These are phyloP conservation scores for Silurus lanzhouensis DNA, from an alignment of 2,797 vertebrate genomes.

Conservation along the genomic window DNA sequence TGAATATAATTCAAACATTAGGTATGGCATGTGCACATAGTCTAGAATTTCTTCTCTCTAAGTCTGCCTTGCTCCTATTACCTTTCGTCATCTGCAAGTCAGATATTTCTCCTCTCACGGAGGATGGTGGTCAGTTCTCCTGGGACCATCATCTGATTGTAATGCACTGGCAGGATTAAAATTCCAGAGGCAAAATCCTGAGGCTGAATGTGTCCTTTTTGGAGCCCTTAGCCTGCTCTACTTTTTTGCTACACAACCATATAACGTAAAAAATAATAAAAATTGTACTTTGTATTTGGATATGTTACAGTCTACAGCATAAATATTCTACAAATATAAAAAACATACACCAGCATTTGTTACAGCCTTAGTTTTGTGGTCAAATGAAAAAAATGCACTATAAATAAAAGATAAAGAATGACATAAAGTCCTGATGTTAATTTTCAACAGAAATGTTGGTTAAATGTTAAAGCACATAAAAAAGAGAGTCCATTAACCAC, in stretches of 20 bases:
- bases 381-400: not conserved
- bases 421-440: not conserved
- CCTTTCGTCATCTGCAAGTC: conserved; percentile 34
- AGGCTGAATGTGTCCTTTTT: conserved; percentile 42
- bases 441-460: not conserved
- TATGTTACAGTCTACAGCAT: not conserved
- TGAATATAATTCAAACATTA: not conserved
- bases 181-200: conserved; percentile 71
- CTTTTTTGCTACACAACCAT: conserved; percentile 61
- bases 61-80: conserved; percentile 30
- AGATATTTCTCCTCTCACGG: conserved; percentile 40
- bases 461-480: not conserved
- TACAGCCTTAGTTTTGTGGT: not conserved
- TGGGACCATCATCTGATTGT: conserved; percentile 69
- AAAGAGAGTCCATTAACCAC: not conserved
- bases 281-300: not conserved
- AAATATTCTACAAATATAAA: not conserved
- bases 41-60: not conserved
- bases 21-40: not conserved
- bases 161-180: conserved; percentile 77
- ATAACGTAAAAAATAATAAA: not conserved
- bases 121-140: conserved; percentile 56
- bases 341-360: not conserved
- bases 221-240: conserved; percentile 56
- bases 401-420: not conserved